Evolutionary conservation across 2,113 vertebrate species (phyloP), one percentile per base, ranked within the genome.

Genomic region (Daphoenositta chrysoptera): DNA sequence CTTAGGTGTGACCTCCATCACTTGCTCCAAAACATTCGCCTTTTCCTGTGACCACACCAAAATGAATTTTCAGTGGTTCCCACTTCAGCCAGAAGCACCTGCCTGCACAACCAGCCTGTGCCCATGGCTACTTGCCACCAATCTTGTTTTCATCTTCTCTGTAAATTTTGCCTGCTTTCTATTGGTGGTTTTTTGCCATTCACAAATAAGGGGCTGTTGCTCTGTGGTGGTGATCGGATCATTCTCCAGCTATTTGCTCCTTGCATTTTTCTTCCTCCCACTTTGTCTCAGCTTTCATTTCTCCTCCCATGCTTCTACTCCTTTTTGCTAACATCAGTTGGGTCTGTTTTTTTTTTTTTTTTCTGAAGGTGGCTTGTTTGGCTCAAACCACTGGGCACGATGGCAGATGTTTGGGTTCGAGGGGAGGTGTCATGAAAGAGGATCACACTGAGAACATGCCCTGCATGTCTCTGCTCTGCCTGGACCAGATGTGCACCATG

Each of bases 241-340:
- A 20, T 39, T 87, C 82, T 70, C 42, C 75, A 82, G 91, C 66
- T 93, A 86, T 96, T 95, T 86, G 61, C 50, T 95, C 90, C 71
- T 90, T 0, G 11, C 39, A 70, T 90, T 94, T 96, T 94, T 83
- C 78, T 93, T 83, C 90, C 87, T 91, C 90, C 87, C 83, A 94
- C 85, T 73, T 92, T 80, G 45, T 90, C 85, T 87, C 58, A 83
- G 90, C 90, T 97, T 96, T 83, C 75, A 86, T 53, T 94, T 94
- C 94, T 73, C 78, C 10, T 35, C 63, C 73, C 18, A 15, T 71
- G 71, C 30, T 90, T 80, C 35, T 77, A 15, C 28, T 81, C 37
- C 70, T 77, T 73, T 86, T 58, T 5, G 4, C 60, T 78, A 73
- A 20, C 84, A 70, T n/a, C 76, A 47, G 27, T 63, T 3, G 7